Percentiles rank a stretch among this genome's conserved stretches.
phyloP scores from a whole-genome alignment of 2,888 invertebrate species.

The Teleogryllus oceanicus region DNA sequence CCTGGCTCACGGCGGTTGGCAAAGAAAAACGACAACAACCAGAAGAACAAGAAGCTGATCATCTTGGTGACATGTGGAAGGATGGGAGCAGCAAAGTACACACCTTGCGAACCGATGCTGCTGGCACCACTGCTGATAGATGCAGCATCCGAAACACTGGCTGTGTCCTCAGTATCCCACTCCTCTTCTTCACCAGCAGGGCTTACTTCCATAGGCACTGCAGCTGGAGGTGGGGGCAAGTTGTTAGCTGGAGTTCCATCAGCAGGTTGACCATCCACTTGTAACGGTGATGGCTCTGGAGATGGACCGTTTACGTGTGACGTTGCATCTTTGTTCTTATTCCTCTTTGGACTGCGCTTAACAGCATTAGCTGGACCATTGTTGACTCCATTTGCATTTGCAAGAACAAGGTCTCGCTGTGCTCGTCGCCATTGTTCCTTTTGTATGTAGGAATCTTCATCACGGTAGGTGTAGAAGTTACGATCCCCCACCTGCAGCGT shows the following conservation, averaged over 20 bases:
- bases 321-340: slow-evolving; percentile 26
- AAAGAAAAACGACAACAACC: slow-evolving; percentile 11
- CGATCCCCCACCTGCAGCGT: slow-evolving; percentile 87
- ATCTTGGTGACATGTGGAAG: slow-evolving; percentile 3
- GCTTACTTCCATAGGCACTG: not conserved
- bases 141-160: slow-evolving; percentile 50
- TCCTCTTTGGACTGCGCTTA: slow-evolving; percentile 32
- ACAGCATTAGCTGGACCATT: slow-evolving; percentile 31
- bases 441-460: slow-evolving; percentile 70
- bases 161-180: slow-evolving; percentile 51
- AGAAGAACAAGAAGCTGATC: slow-evolving; percentile 18
- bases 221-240: not conserved
- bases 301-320: not conserved
- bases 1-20: not conserved
- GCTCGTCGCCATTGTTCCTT: slow-evolving; percentile 70
- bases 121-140: slow-evolving; percentile 42
- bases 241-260: not conserved
- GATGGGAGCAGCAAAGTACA: slow-evolving; percentile 26
- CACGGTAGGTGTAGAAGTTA: slow-evolving; percentile 73
- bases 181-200: slow-evolving; percentile 43
- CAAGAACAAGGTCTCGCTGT: slow-evolving; percentile 46
- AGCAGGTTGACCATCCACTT: not conserved
- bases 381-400: slow-evolving; percentile 42
- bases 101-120: slow-evolving; percentile 37
- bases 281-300: not conserved